These are phyloP conservation scores for Chlorospingus semifuscus DNA, from an alignment of 2,797 vertebrate species.

Conservation along the genomic window DNA sequence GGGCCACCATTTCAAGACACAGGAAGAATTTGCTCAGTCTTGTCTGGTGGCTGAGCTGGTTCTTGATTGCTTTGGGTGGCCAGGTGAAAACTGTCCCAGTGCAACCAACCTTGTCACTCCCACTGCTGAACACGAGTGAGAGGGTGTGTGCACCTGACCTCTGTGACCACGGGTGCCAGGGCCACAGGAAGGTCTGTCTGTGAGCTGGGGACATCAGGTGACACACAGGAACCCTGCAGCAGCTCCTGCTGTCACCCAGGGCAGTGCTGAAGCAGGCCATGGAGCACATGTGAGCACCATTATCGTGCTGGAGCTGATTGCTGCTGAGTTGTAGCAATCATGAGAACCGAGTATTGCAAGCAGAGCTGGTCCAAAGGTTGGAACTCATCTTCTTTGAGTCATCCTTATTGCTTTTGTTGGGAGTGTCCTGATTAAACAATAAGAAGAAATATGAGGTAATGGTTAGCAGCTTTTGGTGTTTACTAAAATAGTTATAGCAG, in stretches of 20 bases:
- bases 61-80: background rate
- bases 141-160: background rate
- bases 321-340: conserved; percentile 22
- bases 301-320: background rate
- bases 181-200: background rate
- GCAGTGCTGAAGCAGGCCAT: background rate
- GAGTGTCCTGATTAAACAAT: conserved; percentile 47
- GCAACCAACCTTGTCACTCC: background rate
- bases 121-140: rapidly evolving
- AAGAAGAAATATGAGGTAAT: conserved; percentile 7
- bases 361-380: conserved; percentile 35
- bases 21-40: background rate
- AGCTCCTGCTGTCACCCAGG: background rate
- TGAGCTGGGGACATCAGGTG: background rate
- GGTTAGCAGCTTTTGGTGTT: background rate
- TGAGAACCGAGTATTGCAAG: background rate
- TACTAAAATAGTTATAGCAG: background rate
- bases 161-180: background rate
- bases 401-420: conserved; percentile 28
- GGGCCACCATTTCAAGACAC: background rate
- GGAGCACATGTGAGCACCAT: background rate
- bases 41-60: background rate
- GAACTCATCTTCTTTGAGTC: conserved; percentile 18
- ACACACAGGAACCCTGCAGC: rapidly evolving
- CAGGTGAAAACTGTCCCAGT: background rate